These are phyloP conservation scores for Miniopterus natalensis DNA, from an alignment of 2,113 vertebrate genomes.

Conservation along the genomic window DNA sequence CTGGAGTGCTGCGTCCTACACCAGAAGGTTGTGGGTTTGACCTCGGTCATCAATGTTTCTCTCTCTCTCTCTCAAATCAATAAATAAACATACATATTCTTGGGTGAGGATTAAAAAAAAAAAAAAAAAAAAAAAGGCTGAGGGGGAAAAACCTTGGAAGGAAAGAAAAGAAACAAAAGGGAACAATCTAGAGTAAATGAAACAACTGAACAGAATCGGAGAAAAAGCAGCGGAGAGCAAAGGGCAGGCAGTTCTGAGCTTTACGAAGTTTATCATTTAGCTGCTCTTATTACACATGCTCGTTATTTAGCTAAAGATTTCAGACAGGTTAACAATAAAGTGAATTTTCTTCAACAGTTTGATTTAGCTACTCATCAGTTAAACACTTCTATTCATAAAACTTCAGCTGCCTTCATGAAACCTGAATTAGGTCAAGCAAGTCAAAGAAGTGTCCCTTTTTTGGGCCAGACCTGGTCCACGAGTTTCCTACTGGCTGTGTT, in stretches of 20 bases:
- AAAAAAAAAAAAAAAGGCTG: background rate
- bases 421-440: background rate
- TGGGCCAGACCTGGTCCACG: background rate
- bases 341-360: constrained; percentile 15
- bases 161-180: background rate
- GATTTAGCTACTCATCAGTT: background rate
- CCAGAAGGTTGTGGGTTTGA: too few relatives aligned
- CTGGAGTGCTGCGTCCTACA: too few relatives aligned
- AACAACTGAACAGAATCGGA: background rate
- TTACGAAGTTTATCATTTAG: background rate
- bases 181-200: background rate
- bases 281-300: background rate
- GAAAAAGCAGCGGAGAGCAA: too few relatives aligned
- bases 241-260: background rate
- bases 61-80: background rate
- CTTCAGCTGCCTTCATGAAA: background rate
- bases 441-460: background rate
- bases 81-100: background rate
- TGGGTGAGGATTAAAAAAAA: background rate
- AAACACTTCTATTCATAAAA: background rate
- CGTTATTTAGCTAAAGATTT: constrained; percentile 22
- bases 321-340: background rate
- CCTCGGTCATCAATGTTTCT: too few relatives aligned
- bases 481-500: background rate
- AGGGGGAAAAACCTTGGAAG: background rate